Evolutionary conservation across 1,140 invertebrate species (phyloP).

Genomic region (Scaptodrosophila lebanonensis): DNA sequence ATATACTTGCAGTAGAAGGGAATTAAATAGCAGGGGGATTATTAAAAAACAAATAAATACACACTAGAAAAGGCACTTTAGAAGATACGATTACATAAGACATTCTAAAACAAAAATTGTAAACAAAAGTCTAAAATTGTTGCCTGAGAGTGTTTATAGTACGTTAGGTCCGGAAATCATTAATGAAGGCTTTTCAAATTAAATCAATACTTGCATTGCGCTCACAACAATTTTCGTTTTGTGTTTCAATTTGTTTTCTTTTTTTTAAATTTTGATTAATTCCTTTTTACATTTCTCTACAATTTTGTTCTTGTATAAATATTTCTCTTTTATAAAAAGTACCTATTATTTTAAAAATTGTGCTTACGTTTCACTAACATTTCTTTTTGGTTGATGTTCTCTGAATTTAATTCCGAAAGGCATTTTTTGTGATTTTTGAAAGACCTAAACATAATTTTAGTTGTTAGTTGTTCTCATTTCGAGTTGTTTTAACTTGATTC

Average conservation of each 20-base stretch:
- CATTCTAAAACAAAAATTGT: background rate
- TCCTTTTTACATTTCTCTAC: slow-evolving; percentile 59
- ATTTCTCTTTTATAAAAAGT: slow-evolving; percentile 54
- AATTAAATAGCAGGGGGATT: background rate
- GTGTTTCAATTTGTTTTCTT: background rate
- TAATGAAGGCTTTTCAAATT: background rate
- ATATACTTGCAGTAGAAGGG: no score
- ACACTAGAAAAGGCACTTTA: slow-evolving; percentile 71
- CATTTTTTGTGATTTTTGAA: slow-evolving; percentile 66
- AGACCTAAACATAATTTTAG: slow-evolving; percentile 74
- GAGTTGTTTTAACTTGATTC: slow-evolving; percentile 19
- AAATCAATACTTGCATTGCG: background rate
- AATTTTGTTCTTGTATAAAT: slow-evolving; percentile 56
- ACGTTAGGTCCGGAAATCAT: background rate
- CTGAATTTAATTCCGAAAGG: slow-evolving; percentile 77
- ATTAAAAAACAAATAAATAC: slow-evolving; percentile 44
- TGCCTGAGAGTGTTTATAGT: background rate
- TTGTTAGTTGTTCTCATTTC: slow-evolving; percentile 66
- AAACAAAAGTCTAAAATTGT: background rate
- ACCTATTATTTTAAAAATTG: slow-evolving; percentile 35
- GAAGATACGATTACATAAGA: slow-evolving; percentile 17
- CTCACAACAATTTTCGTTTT: slow-evolving; percentile 50
- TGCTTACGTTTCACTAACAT: slow-evolving; percentile 20
- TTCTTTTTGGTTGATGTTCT: slow-evolving; percentile 26
- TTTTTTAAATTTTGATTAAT: slow-evolving; percentile 49